Conservation (phyloP, 2,113 vertebrate species). For the Larimichthys crocea region DNA sequence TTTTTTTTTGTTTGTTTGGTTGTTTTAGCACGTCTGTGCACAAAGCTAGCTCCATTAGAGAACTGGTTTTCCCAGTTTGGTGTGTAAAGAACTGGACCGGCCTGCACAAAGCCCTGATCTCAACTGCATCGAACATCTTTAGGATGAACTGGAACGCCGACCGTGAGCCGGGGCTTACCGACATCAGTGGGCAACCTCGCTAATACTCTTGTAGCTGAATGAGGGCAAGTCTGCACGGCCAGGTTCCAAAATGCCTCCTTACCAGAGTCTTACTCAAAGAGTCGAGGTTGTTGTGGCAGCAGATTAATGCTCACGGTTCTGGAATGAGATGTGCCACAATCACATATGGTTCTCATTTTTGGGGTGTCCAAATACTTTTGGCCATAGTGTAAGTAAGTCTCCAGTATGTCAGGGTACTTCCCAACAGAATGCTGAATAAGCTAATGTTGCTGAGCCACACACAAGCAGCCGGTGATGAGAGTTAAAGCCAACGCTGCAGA, state of each 20-base stretch:
- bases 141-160: not conserved
- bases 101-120: not conserved
- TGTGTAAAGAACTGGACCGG: not conserved
- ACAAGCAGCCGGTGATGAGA: not conserved
- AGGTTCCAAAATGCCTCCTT: not conserved
- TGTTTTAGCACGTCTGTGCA: not conserved
- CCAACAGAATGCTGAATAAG: not conserved
- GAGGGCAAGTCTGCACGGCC: not conserved
- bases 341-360: not conserved
- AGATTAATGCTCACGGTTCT: not conserved
- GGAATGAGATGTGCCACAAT: not conserved
- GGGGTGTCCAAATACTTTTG: not conserved
- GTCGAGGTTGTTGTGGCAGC: not conserved
- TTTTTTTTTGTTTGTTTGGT: not conserved
- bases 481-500: not conserved
- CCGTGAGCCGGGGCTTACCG: not conserved
- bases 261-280: not conserved
- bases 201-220: constrained; percentile 5
- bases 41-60: not conserved
- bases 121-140: not conserved
- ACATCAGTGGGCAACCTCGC: not conserved
- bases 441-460: not conserved
- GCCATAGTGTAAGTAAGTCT: not conserved
- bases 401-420: not conserved
- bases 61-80: too few relatives aligned